These are phyloP conservation scores for Odontomyia ornata DNA, from an alignment of 2,888 invertebrate species.

Conservation along the genomic window DNA sequence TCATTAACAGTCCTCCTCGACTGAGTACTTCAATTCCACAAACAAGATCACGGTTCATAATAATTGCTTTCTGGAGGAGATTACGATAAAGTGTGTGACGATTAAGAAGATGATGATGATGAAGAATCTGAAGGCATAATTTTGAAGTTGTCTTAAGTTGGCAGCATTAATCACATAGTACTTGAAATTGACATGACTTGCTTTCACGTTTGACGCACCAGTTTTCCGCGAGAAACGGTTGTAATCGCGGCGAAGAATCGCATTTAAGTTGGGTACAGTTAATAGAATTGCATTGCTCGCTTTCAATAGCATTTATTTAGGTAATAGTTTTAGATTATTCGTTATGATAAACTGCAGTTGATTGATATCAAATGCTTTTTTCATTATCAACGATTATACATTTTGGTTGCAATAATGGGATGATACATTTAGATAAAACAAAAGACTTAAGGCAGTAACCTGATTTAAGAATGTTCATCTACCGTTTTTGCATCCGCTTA, in stretches of 20 bases:
- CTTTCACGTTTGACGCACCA: no score
- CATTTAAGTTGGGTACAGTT: not conserved
- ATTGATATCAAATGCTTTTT: no score
- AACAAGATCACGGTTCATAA: not conserved
- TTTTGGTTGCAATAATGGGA: no score
- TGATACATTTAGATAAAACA: no score
- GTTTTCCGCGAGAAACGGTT: no score
- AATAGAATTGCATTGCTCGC: constrained; percentile 8
- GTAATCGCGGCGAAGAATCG: not conserved
- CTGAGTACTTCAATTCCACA: not conserved
- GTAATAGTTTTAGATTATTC: no score
- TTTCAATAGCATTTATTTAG: not conserved
- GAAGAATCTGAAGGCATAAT: not conserved
- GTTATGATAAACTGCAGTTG: no score
- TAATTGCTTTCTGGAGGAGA: not conserved
- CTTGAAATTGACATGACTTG: not conserved
- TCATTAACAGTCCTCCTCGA: not conserved
- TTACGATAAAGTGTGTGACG: not conserved
- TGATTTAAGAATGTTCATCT: not conserved
- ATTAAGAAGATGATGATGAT: not conserved
- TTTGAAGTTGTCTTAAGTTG: not conserved
- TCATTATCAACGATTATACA: no score
- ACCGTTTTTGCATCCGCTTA: no score
- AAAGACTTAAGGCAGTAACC: constrained; percentile 27
- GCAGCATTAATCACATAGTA: not conserved